Base-by-base conservation (phyloP, 2,797 vertebrate species). In the Cossypha caffra region DNA sequence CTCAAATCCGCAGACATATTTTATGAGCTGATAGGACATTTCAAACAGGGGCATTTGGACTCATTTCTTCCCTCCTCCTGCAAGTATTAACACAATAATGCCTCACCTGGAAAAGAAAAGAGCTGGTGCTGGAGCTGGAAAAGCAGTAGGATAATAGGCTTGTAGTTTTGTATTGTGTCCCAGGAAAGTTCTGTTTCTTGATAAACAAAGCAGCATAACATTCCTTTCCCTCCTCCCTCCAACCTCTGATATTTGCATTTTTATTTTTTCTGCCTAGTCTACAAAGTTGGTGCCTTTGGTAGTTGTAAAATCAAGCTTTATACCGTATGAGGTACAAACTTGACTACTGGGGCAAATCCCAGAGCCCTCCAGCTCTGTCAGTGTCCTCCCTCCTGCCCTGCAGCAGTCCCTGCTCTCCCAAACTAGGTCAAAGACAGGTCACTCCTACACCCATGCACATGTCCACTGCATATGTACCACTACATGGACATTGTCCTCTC, bases 1-100 rank as follows among this genome's bases (percentile, higher is more conserved):
- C 95, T 97, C 96, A 97, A 98, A 98, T 97, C 97, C 96, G 85
- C 97, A 95, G 97, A 96, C 97, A 95, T 98, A 98, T 98, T 98
- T 98, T 98, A 97, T 97, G 96, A 71, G 45, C 95, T 98, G 98
- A 98, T 97, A 97, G 97, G 97, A 97, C 20, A 52, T 98, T 97
- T 98, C 96, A 97, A 97, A 97, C 95, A 83, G 95, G 97, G 95
- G 93, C 91, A 91, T 87, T 92, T 96, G 95, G 93, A 93, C 90
- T 92, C 42, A 0, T 92, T 92, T 68, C 66, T 96, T 84, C 76
- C 74, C 92, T 96, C 82, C 93, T 95, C 64, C 95, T 96, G 92
- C 94, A 97, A 97, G 95, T 94, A 95, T 98, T 98, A 97, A 88
- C 97, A 97, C 93, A 97, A 92, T 94, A 98, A 97, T 93, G 83